Evolutionary conservation across 2,797 vertebrate species (phyloP), one percentile per base, ranked within the genome.

Genomic region (Anas capensis): DNA sequence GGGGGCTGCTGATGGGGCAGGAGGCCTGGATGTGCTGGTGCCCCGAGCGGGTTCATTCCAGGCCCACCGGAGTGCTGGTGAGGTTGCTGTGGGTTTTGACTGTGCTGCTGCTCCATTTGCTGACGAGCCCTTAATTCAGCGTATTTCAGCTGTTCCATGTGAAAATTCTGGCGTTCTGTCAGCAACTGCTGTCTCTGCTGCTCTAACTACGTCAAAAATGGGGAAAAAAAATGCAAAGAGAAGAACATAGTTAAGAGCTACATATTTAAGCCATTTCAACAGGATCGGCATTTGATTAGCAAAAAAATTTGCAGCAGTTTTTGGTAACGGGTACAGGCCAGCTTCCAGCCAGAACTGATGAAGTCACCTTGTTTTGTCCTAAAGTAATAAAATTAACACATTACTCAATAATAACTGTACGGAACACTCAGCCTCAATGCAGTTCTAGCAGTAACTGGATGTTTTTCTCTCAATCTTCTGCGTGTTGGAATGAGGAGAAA

Each of bases 141-240:
- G 0, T 99, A 99, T 36, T 99, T 99, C n/a, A 99, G 98, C 98
- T 99, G 99, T 95, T 99, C 99, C 99, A 99, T 99, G 98, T 99
- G 99, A 97, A 99, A 99, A 6, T 99, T 99, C 98, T 99, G 99
- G 9, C 99, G 98, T 93, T 99, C 99, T 0, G 99, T 99, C 91
- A 99, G 98, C 95, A 99, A 96, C 98, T 99, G 99, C 92, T 99
- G 99, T 80, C 99, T 98, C 98, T 99, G 99, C 60, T 99, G 99
- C 97, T 99, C 99, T 95, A 99, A 86, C 99, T 99, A 58, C 1
- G 12, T 23, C 40, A 77, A 17, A 19, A 15, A 70, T 3, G 2
- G 14, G n/a, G 26, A 21, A 13, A 18, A 42, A 42, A 13, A 4
- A 42, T 24, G 40, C 4, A 87, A 29, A 14, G n/a, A 0, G 0